Conservation (phyloP, 2,797 vertebrate genomes). For the Parotocinclus haroldoi region DNA sequence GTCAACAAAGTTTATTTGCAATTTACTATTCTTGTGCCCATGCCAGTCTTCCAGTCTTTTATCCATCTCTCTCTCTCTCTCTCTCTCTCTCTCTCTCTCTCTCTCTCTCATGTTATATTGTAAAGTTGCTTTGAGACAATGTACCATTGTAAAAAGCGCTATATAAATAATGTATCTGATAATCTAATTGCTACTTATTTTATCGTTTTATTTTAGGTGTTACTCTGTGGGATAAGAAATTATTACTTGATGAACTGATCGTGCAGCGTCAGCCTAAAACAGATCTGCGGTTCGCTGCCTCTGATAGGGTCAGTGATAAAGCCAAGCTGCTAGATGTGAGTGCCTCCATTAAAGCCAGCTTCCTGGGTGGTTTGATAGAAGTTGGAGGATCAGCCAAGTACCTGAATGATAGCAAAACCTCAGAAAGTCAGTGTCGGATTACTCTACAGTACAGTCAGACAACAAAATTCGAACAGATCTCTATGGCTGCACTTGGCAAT, state of each 20-base stretch:
- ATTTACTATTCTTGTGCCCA: too few relatives aligned
- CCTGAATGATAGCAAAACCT: slow-evolving; percentile 30
- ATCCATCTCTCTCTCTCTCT: too few relatives aligned
- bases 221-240: slow-evolving; percentile 30
- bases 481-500: slow-evolving; percentile 20
- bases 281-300: slow-evolving; percentile 18
- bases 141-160: too few relatives aligned
- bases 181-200: too few relatives aligned
- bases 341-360: slow-evolving; percentile 43
- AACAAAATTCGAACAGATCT: slow-evolving; percentile 29
- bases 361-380: slow-evolving; percentile 33
- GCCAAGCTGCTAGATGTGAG: slow-evolving; percentile 26
- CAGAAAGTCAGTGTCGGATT: slow-evolving; percentile 36
- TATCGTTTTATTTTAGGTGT: slow-evolving; percentile 30
- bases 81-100: too few relatives aligned
- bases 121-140: too few relatives aligned
- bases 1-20: too few relatives aligned
- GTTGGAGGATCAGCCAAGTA: slow-evolving; percentile 45
- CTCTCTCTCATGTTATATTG: too few relatives aligned
- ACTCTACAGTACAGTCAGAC: slow-evolving; percentile 40
- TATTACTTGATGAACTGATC: slow-evolving; percentile 5
- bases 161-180: too few relatives aligned
- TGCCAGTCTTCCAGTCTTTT: too few relatives aligned
- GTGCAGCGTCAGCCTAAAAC: slow-evolving; percentile 15
- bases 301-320: slow-evolving; percentile 35